Percentiles rank a stretch among this genome's conserved stretches.
Evolutionary conservation across 2,888 invertebrate species (phyloP).

Genomic region (Phania funesta): DNA sequence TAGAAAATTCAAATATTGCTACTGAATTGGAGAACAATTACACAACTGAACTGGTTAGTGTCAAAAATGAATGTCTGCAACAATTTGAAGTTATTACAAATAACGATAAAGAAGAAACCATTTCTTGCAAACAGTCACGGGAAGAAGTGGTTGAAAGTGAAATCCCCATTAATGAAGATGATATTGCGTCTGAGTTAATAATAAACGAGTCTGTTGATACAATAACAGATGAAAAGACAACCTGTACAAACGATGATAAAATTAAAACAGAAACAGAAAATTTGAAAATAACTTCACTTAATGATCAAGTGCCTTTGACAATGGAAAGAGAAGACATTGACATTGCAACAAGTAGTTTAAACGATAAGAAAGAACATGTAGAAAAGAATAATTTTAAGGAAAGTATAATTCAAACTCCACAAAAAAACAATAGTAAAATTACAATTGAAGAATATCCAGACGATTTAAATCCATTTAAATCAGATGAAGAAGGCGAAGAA

Average conservation of each 20-base stretch:
- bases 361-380: conserved; percentile 41
- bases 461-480: conserved; percentile 91
- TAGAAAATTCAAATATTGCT: conserved; percentile 51
- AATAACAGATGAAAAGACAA: neutral
- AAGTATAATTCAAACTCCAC: conserved; percentile 15
- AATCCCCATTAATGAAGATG: neutral
- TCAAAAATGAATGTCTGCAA: no score
- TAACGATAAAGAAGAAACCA: conserved; percentile 63
- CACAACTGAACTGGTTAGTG: conserved; percentile 72
- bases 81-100: conserved; percentile 75
- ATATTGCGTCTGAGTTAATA: neutral
- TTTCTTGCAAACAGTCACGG: neutral
- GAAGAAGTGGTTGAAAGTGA: neutral
- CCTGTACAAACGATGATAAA: conserved; percentile 50
- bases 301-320: conserved; percentile 68
- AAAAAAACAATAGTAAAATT: conserved; percentile 56
- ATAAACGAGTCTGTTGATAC: neutral
- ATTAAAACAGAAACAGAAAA: conserved; percentile 23
- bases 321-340: conserved; percentile 65
- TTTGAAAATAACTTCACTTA: conserved; percentile 16
- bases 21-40: conserved; percentile 66
- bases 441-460: conserved; percentile 84
- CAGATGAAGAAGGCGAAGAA: conserved; percentile 83
- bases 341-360: conserved; percentile 25
- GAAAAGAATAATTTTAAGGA: conserved; percentile 11